Base-by-base conservation (phyloP, 2,113 vertebrate species). In the Larimichthys polyactis region DNA sequence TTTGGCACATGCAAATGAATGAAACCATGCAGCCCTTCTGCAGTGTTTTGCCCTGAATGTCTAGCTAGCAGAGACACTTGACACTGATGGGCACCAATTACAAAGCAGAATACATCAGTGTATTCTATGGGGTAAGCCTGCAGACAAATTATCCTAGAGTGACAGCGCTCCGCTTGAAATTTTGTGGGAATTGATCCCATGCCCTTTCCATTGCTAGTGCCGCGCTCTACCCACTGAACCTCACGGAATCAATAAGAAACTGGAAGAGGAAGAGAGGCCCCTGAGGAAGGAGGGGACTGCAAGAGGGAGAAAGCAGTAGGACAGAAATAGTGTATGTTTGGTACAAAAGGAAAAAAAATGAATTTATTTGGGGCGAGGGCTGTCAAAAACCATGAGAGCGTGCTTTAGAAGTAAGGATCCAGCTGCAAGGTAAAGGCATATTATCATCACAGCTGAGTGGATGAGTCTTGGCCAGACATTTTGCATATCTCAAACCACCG, bases 81-180 rank as follows among this genome's bases (percentile, higher is more conserved):
- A 93, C 90, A 90, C 77, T 81, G 90, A 90, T 81, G 82, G 81
- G 75, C 81, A 79, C 85, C 90, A 92, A 89, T 93, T 90, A 90
- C 84, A 78, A 87, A 87, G 83, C 79, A 73, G 75, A 86, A 85
- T 82, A 82, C 80, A 86, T 88, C 78, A 86, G 82, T 70, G 82
- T 79, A 46, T 87, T 85, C 80, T 60, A 78, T 43, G 24, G 83
- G 88, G 80, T 73, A 12, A 80, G 73, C 79, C 74, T 80, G 71
- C 75, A 69, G 86, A 82, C 87, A 92, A 83, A 92, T 92, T 83
- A 90, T 90, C 75, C 66, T 8, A 6, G 82, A 89, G 71, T 86
- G 89, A 91, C 91, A 87, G 75, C 82, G 75, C 82, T 63, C 67
- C 48, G 62, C 79, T 89, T 82, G 79, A 81, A 89, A 88, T 90